Evolutionary conservation across 2,888 invertebrate species (phyloP), one percentile per base, ranked within the genome.

Genomic region (Argyra leucocephala): DNA sequence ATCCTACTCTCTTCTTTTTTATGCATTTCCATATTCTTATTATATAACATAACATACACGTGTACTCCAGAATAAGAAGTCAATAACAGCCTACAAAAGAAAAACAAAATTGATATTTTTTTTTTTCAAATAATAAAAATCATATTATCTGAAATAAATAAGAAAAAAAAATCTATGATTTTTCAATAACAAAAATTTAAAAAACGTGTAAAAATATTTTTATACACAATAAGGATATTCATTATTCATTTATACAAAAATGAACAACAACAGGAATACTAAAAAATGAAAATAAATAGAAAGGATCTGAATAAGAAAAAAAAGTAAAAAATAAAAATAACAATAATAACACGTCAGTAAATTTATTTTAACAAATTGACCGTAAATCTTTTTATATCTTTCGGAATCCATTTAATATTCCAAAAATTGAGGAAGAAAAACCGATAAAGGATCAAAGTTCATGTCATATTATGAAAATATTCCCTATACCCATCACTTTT

Each of bases 301-400:
- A 10, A 15, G 18, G 18, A 48, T 48, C 5, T 10, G 31, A 31
- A 31, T 10, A 31, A 31, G 31, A 48, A 48, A 15, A 3, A n/a
- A 48, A 48, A 48, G 2, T 15, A 7, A 7, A 37, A 37, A 37
- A 37, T 3, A 15, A 37, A 37, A 37, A 48, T 5, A 18, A 18
- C n/a, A 48, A 48, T 31, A 48, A 48, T 5, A 48, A 12, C n/a
- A 48, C 18, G 48, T 48, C 18, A 48, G 48, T 48, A 48, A 48
- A 48, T 48, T 48, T 18, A 48, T 48, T 48, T 18, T 15, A 48
- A n/a, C 48, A 48, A 48, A 48, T 48, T 48, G 48, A 48, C 48
- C 48, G 48, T 48, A 48, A 48, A 48, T 48, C 48, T 48, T 48
- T n/a, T 48, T n/a, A 48, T 48, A 48, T 18, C 48, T 48, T 48